Evolutionary conservation across 2,797 vertebrate species (phyloP), one percentile per base, ranked within the genome.

Genomic region (Staurois parvus): DNA sequence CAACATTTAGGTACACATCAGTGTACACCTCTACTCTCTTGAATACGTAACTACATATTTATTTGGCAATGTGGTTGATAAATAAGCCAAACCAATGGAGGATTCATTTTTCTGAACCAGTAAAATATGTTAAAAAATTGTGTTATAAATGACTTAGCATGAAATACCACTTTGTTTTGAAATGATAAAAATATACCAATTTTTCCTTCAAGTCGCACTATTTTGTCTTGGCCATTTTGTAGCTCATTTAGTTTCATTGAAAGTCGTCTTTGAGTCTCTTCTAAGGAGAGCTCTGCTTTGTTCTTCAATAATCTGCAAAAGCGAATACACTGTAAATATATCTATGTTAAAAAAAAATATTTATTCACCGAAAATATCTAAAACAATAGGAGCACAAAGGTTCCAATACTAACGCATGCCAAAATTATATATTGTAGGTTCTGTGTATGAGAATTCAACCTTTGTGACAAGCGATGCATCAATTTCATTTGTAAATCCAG

Each of bases 181-280:
- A 83, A 81, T 83, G 66, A 91, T 81, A 90, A 29, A n/a, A 74
- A 74, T 91, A 93, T 88, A 96, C 94, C 94, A 76, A 88, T 91
- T 90, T 93, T 95, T 89, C 94, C 92, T 84, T 95, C 91, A 88
- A 96, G 92, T 88, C 90, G 91, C 83, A 90, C 90, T 79, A 94
- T 94, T 93, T 91, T 96, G 85, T 95, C 93, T 83, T 96, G 94
- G 52, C 88, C 84, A 85, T 91, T 91, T 72, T 96, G 94, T 62
- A 96, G 89, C 84, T 96, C 94, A 82, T 89, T 90, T 56, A 92
- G 94, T 92, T 94, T 94, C 90, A 92, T 90, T 87, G 92, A 89
- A 85, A 97, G 92, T 15, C 90, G 93, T 88, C 76, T 89, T 73
- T 94, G 92, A 74, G 89, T 89, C 87, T 95, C 95, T 88, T 89